Conservation (phyloP, 2,797 vertebrate species). For the Rhynchotus rufescens region DNA sequence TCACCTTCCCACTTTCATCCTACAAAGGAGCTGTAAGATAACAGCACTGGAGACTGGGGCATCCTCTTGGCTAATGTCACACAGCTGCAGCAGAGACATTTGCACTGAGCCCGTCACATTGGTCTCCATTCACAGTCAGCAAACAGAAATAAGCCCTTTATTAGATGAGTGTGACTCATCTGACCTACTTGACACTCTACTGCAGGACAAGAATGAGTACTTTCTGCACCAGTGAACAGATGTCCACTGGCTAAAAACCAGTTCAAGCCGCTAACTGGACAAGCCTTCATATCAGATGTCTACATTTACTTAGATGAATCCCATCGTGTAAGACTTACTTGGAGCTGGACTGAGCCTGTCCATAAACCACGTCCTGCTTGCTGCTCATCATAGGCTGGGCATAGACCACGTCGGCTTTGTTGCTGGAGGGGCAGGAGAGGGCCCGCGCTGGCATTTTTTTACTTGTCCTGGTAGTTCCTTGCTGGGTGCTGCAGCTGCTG, state of each 20-base stretch:
- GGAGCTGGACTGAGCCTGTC: conserved; percentile 75
- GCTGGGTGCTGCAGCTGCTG: conserved; percentile 80
- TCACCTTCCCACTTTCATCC: neutral
- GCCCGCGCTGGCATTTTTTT: conserved; percentile 75
- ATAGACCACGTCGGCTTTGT: conserved; percentile 76
- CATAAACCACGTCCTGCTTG: conserved; percentile 76
- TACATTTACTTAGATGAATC: neutral
- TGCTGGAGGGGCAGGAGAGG: conserved; percentile 77
- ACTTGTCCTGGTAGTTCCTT: conserved; percentile 56
- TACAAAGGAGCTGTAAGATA: neutral
- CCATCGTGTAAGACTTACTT: conserved; percentile 72
- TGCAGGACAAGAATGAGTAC: neutral
- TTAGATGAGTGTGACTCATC: neutral
- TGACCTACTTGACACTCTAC: neutral
- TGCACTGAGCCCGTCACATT: neutral
- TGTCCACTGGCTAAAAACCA: neutral
- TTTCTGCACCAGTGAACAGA: neutral
- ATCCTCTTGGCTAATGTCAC: neutral
- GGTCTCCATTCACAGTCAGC: neutral
- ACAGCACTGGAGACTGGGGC: neutral
- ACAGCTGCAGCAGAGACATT: neutral
- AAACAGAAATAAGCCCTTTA: neutral
- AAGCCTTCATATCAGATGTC: neutral
- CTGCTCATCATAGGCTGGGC: conserved; percentile 75
- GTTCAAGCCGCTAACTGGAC: neutral